Base-by-base conservation (phyloP, 2,113 vertebrate species). In the Bos indicus region DNA sequence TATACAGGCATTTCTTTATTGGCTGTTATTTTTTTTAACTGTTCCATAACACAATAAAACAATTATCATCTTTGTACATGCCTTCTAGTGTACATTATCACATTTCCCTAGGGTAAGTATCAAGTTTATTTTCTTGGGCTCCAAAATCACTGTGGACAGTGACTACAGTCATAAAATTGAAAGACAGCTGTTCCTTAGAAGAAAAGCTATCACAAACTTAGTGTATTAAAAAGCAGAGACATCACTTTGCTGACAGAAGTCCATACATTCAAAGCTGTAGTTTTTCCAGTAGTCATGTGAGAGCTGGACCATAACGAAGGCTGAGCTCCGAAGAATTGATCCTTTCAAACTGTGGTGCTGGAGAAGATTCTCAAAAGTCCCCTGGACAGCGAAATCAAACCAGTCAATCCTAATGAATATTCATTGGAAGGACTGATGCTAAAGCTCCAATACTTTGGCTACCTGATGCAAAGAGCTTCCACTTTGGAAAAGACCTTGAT, bases 271-370 rank as follows among this genome's bases (percentile, higher is more conserved):
- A 74, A 40, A 25, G 67, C 21, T 40, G 25, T 40, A 40, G 36
- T 74, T 40, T 40, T 74, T 40, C 67, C 21, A 40, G 36, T 25
- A 74, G 19, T 21, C n/a, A 23, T 74, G n/a, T 25, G 67, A 40
- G 36, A 74, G n/a, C 6, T 74, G 36, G 67, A 40, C 21, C 67
- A 40, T 74, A 74, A 74, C 25, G 21, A 74, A 74, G 67, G 36
- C 21, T 40, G 36, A 40, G 21, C 5, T 0, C 67, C 0, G 0
- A 74, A 74, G 21, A 74, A 74, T 2, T 74, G 21, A 74, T 40
- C 6, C 67, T 74, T 74, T 13, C 36, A 74, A 43, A 74, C 14
- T 40, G 71, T 23, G 36, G 71, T 74, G 36, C 21, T 74, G 71
- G 71, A 43, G 71, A 74, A 43, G 36, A 74, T 36, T 74, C 36